phyloP scores from a whole-genome alignment of 2,113 vertebrate genomes.

The Vicugna pacos region DNA sequence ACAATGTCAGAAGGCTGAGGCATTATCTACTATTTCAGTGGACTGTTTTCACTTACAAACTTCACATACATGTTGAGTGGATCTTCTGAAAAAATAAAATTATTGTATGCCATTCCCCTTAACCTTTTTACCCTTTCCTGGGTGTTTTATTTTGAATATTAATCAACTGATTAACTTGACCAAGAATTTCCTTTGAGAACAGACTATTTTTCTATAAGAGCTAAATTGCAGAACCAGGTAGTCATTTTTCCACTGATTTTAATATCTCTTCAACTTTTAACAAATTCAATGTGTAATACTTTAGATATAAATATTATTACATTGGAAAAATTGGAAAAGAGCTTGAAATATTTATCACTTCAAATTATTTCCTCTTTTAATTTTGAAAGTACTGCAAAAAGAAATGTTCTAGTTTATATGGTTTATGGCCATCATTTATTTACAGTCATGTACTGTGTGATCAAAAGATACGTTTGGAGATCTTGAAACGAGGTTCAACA shows the following conservation, averaged over 20 bases:
- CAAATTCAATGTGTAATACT: not conserved
- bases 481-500: not conserved
- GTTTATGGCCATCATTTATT: not conserved
- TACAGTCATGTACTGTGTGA: not conserved
- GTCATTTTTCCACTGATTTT: not conserved
- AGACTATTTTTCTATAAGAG: not conserved
- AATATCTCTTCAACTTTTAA: not conserved
- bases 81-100: not conserved
- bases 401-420: not conserved
- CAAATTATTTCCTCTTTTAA: not conserved
- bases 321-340: not conserved
- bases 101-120: not conserved
- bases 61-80: not conserved
- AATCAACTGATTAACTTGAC: not conserved
- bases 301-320: not conserved
- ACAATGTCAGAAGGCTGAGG: not conserved
- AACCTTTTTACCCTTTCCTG: not conserved
- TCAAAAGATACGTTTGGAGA: not conserved
- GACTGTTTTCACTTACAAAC: not conserved
- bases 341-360: not conserved
- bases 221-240: not conserved
- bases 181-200: not conserved
- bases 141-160: not conserved
- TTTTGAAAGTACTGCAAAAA: slow-evolving; percentile 9
- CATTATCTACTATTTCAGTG: not conserved